Evolutionary conservation across 92 coral and sea anemone genomes (phyloP), one percentile per base, ranked within the genome.

Genomic region (Virgularia gustaviana): DNA sequence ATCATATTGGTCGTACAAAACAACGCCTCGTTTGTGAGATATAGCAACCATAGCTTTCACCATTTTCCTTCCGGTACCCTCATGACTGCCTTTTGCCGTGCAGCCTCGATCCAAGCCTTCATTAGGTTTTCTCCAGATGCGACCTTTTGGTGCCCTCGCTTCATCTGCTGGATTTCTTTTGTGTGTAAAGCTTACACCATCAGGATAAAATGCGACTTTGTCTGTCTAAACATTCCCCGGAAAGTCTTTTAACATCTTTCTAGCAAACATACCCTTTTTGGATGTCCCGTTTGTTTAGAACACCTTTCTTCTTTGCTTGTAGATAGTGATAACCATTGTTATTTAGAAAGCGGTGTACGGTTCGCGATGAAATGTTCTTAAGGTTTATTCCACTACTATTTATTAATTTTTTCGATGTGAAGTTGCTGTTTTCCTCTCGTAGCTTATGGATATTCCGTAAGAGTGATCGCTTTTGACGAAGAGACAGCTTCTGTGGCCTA

Each of bases 61-160:
- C 0, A 63, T 42, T 32, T 78, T 83, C 27, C 83, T 79, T 0
- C 83, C 83, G 34, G 73, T 57, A 0, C 87, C 83, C 35, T 58
- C 80, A 25, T 83, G 71, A 6, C 49, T 52, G 9, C 83, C 83
- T 42, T 83, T 83, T 1, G 87, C 83, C 10, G 83, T 78, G 35
- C 87, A 78, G 18, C 78, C 78, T 25, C 64, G 55, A 1, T 39
- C 35, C 18, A 82, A 27, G 23, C 86, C 86, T 58, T 82, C 78
- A 2, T 52, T 39, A 9, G 55, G 57, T 57, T 27, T 66, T 27
- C 86, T 45, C 86, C 82, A 82, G 10, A 82, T 77, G 2, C 78
- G 49, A 1, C 72, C 82, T 53, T 36, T 20, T 24, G 86, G 81
- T 23, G 86, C 77, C 25, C 51, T 68, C n/a, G 83, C 82, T 37